phyloP scores from a whole-genome alignment of 2,113 vertebrate species.

The Kobus ellipsiprymnus region DNA sequence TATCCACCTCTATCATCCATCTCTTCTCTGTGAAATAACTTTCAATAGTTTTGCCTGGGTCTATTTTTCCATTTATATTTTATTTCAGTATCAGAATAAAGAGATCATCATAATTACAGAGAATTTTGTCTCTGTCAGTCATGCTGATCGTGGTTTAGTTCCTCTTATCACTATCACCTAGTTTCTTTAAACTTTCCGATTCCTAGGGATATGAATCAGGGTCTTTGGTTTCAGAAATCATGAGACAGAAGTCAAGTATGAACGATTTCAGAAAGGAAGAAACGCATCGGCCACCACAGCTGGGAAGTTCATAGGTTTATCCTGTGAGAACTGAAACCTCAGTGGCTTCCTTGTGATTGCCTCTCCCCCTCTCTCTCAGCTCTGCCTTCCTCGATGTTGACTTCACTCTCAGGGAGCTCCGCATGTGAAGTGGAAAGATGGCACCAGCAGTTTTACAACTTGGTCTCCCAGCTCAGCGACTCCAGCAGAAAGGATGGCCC shows the following conservation, averaged over 20 bases:
- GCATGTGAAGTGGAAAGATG: rapidly evolving
- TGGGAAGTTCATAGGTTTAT: neutral
- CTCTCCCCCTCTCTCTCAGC: neutral
- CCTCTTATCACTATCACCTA: no score
- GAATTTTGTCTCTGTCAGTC: neutral
- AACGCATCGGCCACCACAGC: rapidly evolving
- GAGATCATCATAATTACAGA: neutral
- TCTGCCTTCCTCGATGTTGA: neutral
- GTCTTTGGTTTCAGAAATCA: neutral
- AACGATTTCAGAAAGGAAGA: neutral
- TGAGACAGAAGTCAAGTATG: neutral
- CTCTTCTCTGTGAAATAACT: neutral
- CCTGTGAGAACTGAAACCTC: neutral
- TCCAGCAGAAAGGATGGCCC: rapidly evolving
- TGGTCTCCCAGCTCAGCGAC: rapidly evolving
- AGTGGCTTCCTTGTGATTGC: neutral
- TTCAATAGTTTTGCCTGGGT: neutral
- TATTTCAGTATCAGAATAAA: neutral
- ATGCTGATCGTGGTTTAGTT: neutral
- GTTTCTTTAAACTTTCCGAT: neutral
- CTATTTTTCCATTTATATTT: neutral
- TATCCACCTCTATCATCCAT: no score
- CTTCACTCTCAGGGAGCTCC: neutral
- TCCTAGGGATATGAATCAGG: neutral
- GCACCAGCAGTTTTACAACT: rapidly evolving